A percentile compares a stretch with the other conserved stretches of the same genome.
These are phyloP conservation scores for Drosophila colorata DNA, from an alignment of 2,888 invertebrate species.

Conservation along the genomic window DNA sequence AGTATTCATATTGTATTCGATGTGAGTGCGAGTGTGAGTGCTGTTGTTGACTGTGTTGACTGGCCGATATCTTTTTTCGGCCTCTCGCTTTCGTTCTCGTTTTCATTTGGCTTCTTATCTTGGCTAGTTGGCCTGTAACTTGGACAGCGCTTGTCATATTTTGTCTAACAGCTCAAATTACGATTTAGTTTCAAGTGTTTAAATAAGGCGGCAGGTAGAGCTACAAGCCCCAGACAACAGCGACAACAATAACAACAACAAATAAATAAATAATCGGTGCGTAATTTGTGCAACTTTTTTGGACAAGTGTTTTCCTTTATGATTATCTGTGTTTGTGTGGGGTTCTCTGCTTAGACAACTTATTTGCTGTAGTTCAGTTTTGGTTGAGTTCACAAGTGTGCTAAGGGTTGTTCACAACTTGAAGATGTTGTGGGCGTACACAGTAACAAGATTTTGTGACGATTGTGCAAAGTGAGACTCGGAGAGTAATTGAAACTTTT, in stretches of 20 bases:
- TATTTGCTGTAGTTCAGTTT: neutral
- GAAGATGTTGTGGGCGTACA: too few species aligned
- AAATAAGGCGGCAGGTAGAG: slow-evolving; percentile 60
- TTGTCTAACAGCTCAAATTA: slow-evolving; percentile 80
- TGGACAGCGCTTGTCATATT: slow-evolving; percentile 67
- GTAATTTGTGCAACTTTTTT: slow-evolving; percentile 65
- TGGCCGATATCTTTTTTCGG: slow-evolving; percentile 52
- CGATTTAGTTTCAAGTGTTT: slow-evolving; percentile 78
- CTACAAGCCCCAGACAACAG: slow-evolving; percentile 49
- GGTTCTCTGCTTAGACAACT: neutral
- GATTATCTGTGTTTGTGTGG: slow-evolving; percentile 32
- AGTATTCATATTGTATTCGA: slow-evolving; percentile 27
- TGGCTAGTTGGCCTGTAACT: slow-evolving; percentile 34
- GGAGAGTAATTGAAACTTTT: neutral
- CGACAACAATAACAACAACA: slow-evolving; percentile 31
- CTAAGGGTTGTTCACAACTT: neutral
- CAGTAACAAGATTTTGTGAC: too few species aligned
- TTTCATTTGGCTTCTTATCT: slow-evolving; percentile 34
- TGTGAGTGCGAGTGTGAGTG: neutral
- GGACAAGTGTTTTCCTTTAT: slow-evolving; percentile 29
- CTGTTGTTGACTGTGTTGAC: slow-evolving; percentile 26
- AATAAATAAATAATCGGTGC: slow-evolving; percentile 73
- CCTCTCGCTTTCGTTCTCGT: slow-evolving; percentile 27
- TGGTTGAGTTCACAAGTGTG: neutral
- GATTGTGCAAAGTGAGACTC: neutral